phyloP scores from a whole-genome alignment of 1,140 invertebrate genomes.

The Drosophila nigrodunni region DNA sequence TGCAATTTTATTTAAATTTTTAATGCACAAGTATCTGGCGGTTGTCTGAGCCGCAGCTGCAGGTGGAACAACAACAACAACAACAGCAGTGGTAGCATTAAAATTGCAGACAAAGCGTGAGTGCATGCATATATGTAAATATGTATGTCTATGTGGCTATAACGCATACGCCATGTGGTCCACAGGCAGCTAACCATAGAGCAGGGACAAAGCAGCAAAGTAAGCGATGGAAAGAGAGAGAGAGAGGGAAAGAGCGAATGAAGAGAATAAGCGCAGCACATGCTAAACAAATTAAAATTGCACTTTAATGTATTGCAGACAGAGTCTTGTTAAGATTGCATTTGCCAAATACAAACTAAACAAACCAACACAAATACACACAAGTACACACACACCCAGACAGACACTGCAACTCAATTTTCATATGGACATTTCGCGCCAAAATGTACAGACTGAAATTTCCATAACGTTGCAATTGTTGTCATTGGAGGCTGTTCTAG shows the following conservation, averaged over 20 bases:
- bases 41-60: slow-evolving; percentile 65
- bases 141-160: slow-evolving; percentile 43
- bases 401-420: slow-evolving; percentile 63
- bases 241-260: background rate
- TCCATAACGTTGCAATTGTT: slow-evolving; percentile 67
- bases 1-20: slow-evolving; percentile 77
- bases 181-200: slow-evolving; percentile 17
- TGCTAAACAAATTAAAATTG: slow-evolving; percentile 81
- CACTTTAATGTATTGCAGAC: slow-evolving; percentile 75
- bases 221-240: background rate
- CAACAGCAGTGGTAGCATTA: slow-evolving; percentile 51
- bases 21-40: slow-evolving; percentile 76
- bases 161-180: slow-evolving; percentile 76
- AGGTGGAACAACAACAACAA: slow-evolving; percentile 56
- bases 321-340: slow-evolving; percentile 68
- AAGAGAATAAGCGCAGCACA: slow-evolving; percentile 31
- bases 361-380: slow-evolving; percentile 44
- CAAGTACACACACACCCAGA: slow-evolving; percentile 19
- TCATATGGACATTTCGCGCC: slow-evolving; percentile 70
- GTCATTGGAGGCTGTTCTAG: slow-evolving; percentile 44
- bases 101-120: slow-evolving; percentile 72
- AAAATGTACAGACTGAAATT: slow-evolving; percentile 74
- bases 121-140: slow-evolving; percentile 45
- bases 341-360: slow-evolving; percentile 73
- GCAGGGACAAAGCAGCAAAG: background rate